Base-by-base conservation (phyloP, 2,888 invertebrate species). In the Thymelicus acteon region DNA sequence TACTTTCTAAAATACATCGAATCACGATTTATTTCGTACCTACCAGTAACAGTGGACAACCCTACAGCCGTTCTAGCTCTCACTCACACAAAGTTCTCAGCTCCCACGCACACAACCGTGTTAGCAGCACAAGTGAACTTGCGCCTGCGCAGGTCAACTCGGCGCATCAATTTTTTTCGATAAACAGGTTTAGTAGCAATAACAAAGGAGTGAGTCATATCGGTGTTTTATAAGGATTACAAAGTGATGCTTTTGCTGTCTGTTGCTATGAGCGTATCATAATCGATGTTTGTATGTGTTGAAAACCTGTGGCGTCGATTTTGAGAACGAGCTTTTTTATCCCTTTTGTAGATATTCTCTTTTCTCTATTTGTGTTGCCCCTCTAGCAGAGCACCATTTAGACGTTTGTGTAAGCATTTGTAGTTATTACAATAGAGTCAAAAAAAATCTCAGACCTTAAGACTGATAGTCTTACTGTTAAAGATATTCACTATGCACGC, bases 171-270 rank as follows among this genome's bases (percentile, higher is more conserved):
- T 81, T 87, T 88, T 87, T 86, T 89, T 77, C 80, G 75, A 72
- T 74, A 78, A 91, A 93, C 92, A 85, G 91, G 93, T 93, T 90
- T 82, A 82, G 82, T 84, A 81, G 80, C 84, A 83, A 87, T 87
- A 88, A 90, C 87, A 88, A 86, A 86, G 70, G 83, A 78, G 86
- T 92, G 92, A 92, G 82, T 93, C 91, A 93, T 60, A 72, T 73
- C 73, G 72, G 77, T 76, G 80, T 79, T 80, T 79, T 74, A 74
- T 76, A 74, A 77, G 78, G 75, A 80, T 79, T 73, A 75, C 75
- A 77, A 75, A 74, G 70, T 71, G 72, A 72, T 74, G 65, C 75
- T 76, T 76, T 79, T 75, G 75, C 75, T 75, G 48, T 44, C 72
- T 67, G 69, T 63, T 63, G 57, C 62, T 48, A 63, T 39, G 62